Conservation (phyloP, 1,140 invertebrate species). For the Papilio aristodemus region DNA sequence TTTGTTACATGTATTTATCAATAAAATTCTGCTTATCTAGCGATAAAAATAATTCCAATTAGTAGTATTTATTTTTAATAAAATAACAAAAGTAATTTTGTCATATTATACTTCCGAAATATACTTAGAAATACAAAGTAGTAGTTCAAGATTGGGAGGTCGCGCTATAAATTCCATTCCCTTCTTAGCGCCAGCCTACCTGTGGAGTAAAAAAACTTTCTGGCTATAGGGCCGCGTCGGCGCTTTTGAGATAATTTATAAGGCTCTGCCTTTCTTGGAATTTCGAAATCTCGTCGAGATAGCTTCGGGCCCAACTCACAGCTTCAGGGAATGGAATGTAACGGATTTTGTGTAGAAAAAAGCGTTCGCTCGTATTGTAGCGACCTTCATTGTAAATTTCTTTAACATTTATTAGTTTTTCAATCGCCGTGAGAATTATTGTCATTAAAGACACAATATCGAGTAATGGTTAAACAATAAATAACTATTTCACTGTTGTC, state of each 20-base stretch:
- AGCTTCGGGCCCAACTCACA: conserved; percentile 59
- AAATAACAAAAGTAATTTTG: background rate
- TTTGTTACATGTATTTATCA: background rate
- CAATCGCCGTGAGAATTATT: conserved; percentile 14
- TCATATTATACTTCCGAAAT: background rate
- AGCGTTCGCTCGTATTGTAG: conserved; percentile 55
- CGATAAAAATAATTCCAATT: background rate
- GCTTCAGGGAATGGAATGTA: conserved; percentile 75
- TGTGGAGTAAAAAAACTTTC: conserved; percentile 78
- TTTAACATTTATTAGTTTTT: conserved; percentile 27
- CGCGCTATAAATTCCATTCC: conserved; percentile 70
- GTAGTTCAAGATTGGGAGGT: conserved; percentile 45
- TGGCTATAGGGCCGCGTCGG: conserved; percentile 74
- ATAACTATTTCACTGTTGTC: background rate
- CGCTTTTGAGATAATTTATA: conserved; percentile 80
- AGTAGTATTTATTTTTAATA: background rate
- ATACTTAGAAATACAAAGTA: background rate
- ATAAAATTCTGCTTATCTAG: background rate
- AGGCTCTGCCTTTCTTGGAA: conserved; percentile 78
- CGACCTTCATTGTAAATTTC: conserved; percentile 53
- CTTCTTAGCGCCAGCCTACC: conserved; percentile 79
- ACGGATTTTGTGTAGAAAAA: conserved; percentile 74
- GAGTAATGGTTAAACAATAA: background rate
- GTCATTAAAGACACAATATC: background rate
- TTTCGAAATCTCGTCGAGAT: conserved; percentile 77